A percentile compares a stretch with the other conserved stretches of the same genome.
Evolutionary conservation across 1,140 invertebrate species (phyloP).

Genomic region (Phocides pigmalion): DNA sequence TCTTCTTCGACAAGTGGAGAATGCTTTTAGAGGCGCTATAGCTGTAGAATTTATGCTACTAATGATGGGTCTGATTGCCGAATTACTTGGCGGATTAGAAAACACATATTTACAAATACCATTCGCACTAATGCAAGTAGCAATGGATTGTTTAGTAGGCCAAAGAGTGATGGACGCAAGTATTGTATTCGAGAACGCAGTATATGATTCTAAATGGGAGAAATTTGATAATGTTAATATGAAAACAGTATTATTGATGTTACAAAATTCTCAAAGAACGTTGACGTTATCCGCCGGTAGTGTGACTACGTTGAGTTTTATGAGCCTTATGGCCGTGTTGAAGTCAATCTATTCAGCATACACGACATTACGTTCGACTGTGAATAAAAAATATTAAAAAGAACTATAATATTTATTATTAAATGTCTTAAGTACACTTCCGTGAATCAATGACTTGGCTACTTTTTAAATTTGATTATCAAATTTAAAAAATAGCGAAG

Average conservation of each 20-base stretch:
- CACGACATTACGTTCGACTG: constrained; percentile 46
- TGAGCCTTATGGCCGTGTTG: constrained; percentile 52
- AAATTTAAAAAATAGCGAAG: too few species aligned
- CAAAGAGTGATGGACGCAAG: constrained; percentile 58
- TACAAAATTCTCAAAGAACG: constrained; percentile 57
- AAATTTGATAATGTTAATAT: constrained; percentile 51
- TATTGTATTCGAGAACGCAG: constrained; percentile 48
- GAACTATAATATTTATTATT: too few species aligned
- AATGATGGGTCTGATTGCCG: constrained; percentile 46
- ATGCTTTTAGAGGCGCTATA: constrained; percentile 47
- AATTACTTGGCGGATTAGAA: constrained; percentile 58
- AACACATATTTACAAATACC: constrained; percentile 62
- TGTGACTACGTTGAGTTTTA: constrained; percentile 46
- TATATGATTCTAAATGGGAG: constrained; percentile 65
- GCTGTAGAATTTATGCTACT: constrained; percentile 56
- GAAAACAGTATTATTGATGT: constrained; percentile 52
- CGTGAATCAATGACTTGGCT: too few species aligned
- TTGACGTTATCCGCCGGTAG: constrained; percentile 57
- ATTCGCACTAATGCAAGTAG: constrained; percentile 54
- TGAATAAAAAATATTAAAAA: constrained; percentile 32
- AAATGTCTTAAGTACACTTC: too few species aligned
- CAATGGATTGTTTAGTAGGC: constrained; percentile 60
- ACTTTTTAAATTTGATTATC: too few species aligned
- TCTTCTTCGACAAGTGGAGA: constrained; percentile 43
- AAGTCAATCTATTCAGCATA: constrained; percentile 61